A percentile compares a stretch with the other conserved stretches of the same genome.
These are phyloP conservation scores for Butorides virescens DNA, from an alignment of 2,113 vertebrate species.

Conservation along the genomic window DNA sequence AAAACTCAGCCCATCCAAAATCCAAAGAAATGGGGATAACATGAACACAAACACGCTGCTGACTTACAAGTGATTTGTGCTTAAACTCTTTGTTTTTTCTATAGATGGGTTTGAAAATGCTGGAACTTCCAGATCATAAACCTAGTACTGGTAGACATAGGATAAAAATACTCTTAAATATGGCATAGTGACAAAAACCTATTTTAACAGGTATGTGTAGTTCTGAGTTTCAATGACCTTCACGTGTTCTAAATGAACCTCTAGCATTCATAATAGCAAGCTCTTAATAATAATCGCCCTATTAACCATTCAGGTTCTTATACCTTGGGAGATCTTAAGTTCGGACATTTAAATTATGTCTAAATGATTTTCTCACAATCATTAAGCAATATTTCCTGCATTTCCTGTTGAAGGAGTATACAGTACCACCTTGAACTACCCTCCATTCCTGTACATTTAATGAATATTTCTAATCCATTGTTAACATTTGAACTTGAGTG, in stretches of 20 bases:
- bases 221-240: neutral
- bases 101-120: neutral
- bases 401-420: neutral
- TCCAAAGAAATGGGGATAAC: neutral
- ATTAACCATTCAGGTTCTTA: neutral
- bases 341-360: neutral
- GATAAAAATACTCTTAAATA: neutral
- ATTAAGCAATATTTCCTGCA: neutral
- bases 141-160: neutral
- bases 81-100: neutral
- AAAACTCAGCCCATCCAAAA: neutral
- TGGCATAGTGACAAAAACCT: neutral
- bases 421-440: neutral
- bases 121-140: neutral
- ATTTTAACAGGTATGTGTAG: neutral
- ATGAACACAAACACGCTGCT: neutral
- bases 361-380: neutral
- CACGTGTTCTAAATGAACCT: neutral
- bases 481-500: constrained; percentile 44
- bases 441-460: neutral
- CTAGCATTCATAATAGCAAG: neutral
- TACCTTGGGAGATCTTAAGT: neutral
- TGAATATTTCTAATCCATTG: constrained; percentile 18
- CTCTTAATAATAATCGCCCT: neutral
- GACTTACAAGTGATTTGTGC: neutral